Evolutionary conservation across 2,888 invertebrate genomes (phyloP), one percentile per base, ranked within the genome.

Genomic region (Acanthosoma haemorrhoidale): DNA sequence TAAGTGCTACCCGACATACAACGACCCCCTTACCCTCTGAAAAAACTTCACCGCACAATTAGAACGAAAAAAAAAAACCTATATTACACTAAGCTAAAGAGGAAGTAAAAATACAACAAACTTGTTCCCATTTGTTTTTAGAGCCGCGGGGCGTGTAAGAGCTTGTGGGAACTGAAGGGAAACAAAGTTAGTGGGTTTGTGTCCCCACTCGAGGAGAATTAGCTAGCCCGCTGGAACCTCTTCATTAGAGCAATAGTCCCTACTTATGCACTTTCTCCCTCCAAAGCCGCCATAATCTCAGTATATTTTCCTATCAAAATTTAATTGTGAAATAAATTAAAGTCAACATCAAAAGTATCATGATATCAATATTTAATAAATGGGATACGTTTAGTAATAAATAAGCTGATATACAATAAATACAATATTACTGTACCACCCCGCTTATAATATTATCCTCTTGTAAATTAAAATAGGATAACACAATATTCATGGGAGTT

Each of bases 151-250:
- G 25, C 51, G 25, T 51, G 25, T 51, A 51, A 51, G 25, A 51
- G 51, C 25, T 51, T 51, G 25, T 29, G 51, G 51, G n/a, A 51
- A 51, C 21, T 43, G 43, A 43, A 25, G 43, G 25, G 43, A 43
- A 43, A 43, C 43, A 43, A 43, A 43, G 51, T 51, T 51, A 51
- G n/a, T n/a, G 51, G 4, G n/a, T 25, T 51, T 25, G 25, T 25
- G 8, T 25, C 21, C 43, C n/a, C n/a, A n/a, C 51, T 51, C 51
- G n/a, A 51, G 51, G 51, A 51, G 51, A 25, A 25, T 51, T 25
- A 51, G 51, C 51, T 51, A 51, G 21, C 51, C 51, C 3, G 29
- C 51, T 51, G 51, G 51, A 51, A 51, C 25, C 51, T 51, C 51
- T 51, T 51, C 51, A 51, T 51, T 25, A 51, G 51, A 3, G 25